Percentiles rank a stretch among this genome's conserved stretches.
Conservation (phyloP, 2,797 vertebrate species). For the Psittacula derbiana region DNA sequence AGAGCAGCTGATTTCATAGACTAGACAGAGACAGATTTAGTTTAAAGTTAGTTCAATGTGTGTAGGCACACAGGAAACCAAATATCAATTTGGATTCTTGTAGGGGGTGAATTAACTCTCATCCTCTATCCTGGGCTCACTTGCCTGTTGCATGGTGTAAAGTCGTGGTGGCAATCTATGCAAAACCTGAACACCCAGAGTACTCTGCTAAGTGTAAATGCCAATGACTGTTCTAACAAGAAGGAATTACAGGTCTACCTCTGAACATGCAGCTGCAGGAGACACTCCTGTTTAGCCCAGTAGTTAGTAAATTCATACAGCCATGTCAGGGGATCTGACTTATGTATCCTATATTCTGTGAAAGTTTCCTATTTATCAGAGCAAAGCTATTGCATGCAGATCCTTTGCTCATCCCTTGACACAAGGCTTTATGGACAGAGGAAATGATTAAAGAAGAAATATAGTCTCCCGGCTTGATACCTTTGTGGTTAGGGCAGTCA, state of each 20-base stretch:
- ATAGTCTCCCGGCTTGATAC: background rate
- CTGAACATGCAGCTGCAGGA: background rate
- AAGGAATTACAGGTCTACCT: background rate
- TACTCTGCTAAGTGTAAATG: background rate
- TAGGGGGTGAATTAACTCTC: background rate
- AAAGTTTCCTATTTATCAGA: background rate
- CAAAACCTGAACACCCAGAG: background rate
- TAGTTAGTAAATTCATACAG: background rate
- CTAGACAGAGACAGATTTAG: background rate
- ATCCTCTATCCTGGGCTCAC: background rate
- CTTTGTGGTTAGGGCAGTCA: background rate
- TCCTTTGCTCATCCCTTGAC: background rate
- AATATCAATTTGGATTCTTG: background rate
- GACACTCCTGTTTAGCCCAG: background rate
- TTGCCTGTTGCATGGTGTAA: background rate
- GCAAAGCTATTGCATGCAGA: background rate
- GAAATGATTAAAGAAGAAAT: background rate
- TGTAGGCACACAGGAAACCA: background rate
- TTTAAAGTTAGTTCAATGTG: background rate
- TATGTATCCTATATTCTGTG: background rate
- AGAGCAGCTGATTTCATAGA: background rate
- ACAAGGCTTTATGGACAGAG: background rate
- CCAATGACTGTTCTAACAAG: background rate
- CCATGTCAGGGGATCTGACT: background rate
- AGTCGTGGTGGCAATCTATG: background rate